Percentiles rank a stretch among this genome's conserved stretches.
Conservation (phyloP, 2,113 vertebrate genomes). For the Ceratotherium simum region DNA sequence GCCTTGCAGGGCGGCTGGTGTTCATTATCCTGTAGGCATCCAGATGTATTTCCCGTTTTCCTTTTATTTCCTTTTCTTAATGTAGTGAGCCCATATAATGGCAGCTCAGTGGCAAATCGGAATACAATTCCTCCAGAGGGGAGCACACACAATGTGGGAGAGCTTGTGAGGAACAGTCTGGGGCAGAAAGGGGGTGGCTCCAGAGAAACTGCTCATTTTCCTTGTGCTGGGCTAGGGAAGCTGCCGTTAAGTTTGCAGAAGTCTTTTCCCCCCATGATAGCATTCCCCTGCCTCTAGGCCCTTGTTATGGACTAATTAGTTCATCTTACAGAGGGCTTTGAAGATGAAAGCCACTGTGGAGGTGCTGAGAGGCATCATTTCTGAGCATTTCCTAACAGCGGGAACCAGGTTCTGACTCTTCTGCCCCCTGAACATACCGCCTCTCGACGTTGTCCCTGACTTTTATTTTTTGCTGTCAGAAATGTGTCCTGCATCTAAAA, state of each 20-base stretch:
- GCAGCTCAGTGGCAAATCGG: conserved; percentile 48
- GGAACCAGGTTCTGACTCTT: neutral
- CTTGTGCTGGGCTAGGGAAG: neutral
- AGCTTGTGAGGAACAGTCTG: neutral
- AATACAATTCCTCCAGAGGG: conserved; percentile 1
- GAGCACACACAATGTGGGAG: neutral
- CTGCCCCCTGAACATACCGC: neutral
- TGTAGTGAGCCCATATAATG: neutral
- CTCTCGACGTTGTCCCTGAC: neutral
- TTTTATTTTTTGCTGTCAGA: neutral
- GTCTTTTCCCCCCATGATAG: neutral
- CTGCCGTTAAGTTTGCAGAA: neutral
- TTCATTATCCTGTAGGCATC: conserved; percentile 66
- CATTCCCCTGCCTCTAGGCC: neutral
- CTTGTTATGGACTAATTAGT: neutral
- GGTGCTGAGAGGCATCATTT: neutral
- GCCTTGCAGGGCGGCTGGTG: conserved; percentile 66
- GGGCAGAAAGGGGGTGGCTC: neutral
- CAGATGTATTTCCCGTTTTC: conserved; percentile 2
- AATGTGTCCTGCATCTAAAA: neutral
- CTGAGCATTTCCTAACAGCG: neutral
- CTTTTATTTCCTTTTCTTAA: conserved; percentile 64
- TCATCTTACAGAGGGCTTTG: conserved; percentile 15
- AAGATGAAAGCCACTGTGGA: neutral
- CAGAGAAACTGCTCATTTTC: neutral